A percentile compares a stretch with the other conserved stretches of the same genome.
Evolutionary conservation across 2,113 vertebrate genomes (phyloP).

Genomic region (Sceloporus undulatus): DNA sequence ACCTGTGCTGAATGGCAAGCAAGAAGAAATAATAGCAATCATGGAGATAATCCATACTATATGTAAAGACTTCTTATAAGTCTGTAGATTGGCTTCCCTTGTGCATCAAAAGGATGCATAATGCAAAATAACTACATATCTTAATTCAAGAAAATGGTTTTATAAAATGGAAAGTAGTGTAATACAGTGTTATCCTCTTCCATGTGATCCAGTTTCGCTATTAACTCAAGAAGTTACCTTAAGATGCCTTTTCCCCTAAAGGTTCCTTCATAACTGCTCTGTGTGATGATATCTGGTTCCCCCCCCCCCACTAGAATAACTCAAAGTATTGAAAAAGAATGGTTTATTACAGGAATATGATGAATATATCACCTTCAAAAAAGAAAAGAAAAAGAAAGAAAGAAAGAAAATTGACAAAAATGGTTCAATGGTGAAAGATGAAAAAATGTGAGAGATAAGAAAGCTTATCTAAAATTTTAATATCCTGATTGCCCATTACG

Average conservation of each 20-base stretch:
- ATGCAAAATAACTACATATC: neutral
- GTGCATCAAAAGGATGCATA: neutral
- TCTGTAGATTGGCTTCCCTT: neutral
- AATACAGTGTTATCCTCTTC: neutral
- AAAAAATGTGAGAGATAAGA: neutral
- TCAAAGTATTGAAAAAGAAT: neutral
- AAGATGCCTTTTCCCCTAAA: too few relatives aligned
- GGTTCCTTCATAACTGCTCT: neutral
- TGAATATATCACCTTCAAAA: neutral
- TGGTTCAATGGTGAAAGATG: neutral
- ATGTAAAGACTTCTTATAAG: neutral
- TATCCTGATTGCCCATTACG: neutral
- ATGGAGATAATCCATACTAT: neutral
- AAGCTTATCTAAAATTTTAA: neutral
- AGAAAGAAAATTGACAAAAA: neutral
- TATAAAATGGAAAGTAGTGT: neutral
- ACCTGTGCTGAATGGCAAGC: neutral
- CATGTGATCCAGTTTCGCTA: neutral
- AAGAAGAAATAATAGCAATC: neutral
- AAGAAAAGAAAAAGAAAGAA: neutral
- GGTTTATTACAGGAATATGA: neutral
- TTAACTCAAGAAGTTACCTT: neutral
- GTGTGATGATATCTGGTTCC: neutral
- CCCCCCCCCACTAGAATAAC: neutral
- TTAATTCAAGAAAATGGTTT: neutral